phyloP scores from a whole-genome alignment of 2,888 invertebrate species.

The Sinodicranocentrus sp. region DNA sequence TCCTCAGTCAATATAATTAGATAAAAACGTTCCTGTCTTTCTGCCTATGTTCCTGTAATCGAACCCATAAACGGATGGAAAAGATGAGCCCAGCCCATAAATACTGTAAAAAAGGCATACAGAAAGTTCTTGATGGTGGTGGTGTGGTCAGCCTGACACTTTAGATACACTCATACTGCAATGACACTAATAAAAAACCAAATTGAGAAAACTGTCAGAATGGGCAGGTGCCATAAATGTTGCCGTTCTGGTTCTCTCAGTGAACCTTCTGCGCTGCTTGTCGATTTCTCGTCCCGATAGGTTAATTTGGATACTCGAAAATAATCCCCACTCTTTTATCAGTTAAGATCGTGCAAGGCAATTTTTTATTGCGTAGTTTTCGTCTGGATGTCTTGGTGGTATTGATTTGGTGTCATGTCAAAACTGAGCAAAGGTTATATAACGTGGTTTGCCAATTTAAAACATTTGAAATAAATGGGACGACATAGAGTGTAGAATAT shows the following conservation, averaged over 20 bases:
- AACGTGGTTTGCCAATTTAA: too few species aligned
- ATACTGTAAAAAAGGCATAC: background rate
- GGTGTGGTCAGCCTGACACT: background rate
- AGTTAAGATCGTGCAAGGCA: too few species aligned
- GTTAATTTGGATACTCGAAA: too few species aligned
- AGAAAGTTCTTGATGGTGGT: background rate
- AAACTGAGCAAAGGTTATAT: conserved; percentile 7
- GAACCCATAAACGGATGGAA: conserved; percentile 2
- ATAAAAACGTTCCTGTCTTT: too few species aligned
- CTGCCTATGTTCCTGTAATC: background rate
- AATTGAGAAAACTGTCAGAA: conserved; percentile 12
- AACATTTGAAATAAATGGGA: background rate
- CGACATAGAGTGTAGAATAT: too few species aligned
- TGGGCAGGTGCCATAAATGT: conserved; percentile 16
- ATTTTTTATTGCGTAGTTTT: too few species aligned
- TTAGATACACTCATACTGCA: conserved; percentile 5
- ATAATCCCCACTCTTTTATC: too few species aligned
- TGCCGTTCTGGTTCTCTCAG: background rate
- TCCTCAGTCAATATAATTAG: too few species aligned
- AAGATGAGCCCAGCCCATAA: conserved; percentile 23
- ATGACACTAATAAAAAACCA: conserved; percentile 5
- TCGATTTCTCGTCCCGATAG: too few species aligned
- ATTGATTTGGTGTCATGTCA: too few species aligned
- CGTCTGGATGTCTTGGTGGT: too few species aligned
- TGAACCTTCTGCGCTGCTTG: too few species aligned